phyloP scores from a whole-genome alignment of 1,140 invertebrate genomes.

The Cydia splendana region DNA sequence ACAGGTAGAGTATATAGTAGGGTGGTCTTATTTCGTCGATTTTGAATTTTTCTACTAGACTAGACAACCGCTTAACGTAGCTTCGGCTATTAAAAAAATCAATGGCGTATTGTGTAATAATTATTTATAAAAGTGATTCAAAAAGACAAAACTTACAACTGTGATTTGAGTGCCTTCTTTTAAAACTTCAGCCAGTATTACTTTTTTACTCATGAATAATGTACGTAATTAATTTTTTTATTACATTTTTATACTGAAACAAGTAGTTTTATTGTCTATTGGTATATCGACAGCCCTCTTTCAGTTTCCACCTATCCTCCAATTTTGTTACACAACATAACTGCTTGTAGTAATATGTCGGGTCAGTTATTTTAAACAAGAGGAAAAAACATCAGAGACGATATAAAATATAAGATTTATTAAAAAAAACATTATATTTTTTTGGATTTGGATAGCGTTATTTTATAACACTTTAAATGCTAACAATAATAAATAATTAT shows the following conservation, averaged over 20 bases:
- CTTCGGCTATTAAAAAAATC: background rate
- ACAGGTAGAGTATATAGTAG: too few species aligned
- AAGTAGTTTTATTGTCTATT: background rate
- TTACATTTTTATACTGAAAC: background rate
- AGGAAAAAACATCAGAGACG: background rate
- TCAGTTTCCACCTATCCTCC: too few species aligned
- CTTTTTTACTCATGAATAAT: conserved; percentile 3
- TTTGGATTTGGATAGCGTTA: background rate
- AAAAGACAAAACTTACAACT: conserved; percentile 5
- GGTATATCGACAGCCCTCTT: background rate
- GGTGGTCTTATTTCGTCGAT: too few species aligned
- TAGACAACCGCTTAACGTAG: too few species aligned
- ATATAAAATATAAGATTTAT: background rate
- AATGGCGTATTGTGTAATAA: background rate
- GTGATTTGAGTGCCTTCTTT: conserved; percentile 31
- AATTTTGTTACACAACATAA: too few species aligned
- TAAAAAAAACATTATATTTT: conserved; percentile 3
- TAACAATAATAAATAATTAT: conserved; percentile 22
- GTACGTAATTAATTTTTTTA: background rate
- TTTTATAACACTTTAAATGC: conserved; percentile 24
- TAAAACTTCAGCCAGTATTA: conserved; percentile 33
- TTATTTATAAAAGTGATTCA: background rate
- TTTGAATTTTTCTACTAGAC: too few species aligned
- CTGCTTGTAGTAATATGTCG: too few species aligned
- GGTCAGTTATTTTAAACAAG: background rate